Percentiles rank a stretch among this genome's conserved stretches.
Conservation (phyloP, 23 tunicate genomes). For the Ascidia mentula region DNA sequence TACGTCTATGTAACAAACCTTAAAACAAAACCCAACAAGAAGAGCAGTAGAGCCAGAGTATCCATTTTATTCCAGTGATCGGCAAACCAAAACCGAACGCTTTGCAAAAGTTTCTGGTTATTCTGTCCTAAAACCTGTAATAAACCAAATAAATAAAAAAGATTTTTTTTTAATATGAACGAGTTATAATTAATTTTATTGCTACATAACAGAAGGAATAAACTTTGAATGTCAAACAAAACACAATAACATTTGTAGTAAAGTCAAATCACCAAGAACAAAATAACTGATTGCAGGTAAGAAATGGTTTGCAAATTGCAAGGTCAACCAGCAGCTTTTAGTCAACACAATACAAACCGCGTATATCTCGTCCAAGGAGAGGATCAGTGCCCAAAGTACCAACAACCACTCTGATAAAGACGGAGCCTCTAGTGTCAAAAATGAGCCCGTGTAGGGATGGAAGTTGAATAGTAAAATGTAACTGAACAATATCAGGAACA, state of each 20-base stretch:
- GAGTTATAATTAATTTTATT: too few relatives aligned
- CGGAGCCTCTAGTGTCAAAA: background rate
- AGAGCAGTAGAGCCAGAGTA: slow-evolving; percentile 34
- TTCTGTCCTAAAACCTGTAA: background rate
- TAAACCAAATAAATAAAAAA: too few relatives aligned
- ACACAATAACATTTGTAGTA: too few relatives aligned
- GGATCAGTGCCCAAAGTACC: slow-evolving; percentile 36
- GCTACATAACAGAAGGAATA: too few relatives aligned
- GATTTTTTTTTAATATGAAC: too few relatives aligned
- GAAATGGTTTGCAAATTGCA: too few relatives aligned
- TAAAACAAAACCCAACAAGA: slow-evolving; percentile 56
- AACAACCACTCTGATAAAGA: slow-evolving; percentile 43
- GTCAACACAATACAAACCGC: slow-evolving; percentile 59
- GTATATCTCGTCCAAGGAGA: slow-evolving; percentile 57
- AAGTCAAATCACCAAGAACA: too few relatives aligned
- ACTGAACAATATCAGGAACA: slow-evolving; percentile 62
- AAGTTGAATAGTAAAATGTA: slow-evolving; percentile 65
- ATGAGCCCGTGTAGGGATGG: background rate
- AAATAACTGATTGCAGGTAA: too few relatives aligned
- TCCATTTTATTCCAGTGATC: slow-evolving; percentile 66
- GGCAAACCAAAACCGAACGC: slow-evolving; percentile 18
- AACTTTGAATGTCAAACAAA: too few relatives aligned
- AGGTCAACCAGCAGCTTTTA: too few relatives aligned
- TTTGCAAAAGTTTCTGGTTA: background rate
- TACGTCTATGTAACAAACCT: too few relatives aligned